phyloP scores from a whole-genome alignment of 2,888 invertebrate genomes.

The Amblyteles armatorius region DNA sequence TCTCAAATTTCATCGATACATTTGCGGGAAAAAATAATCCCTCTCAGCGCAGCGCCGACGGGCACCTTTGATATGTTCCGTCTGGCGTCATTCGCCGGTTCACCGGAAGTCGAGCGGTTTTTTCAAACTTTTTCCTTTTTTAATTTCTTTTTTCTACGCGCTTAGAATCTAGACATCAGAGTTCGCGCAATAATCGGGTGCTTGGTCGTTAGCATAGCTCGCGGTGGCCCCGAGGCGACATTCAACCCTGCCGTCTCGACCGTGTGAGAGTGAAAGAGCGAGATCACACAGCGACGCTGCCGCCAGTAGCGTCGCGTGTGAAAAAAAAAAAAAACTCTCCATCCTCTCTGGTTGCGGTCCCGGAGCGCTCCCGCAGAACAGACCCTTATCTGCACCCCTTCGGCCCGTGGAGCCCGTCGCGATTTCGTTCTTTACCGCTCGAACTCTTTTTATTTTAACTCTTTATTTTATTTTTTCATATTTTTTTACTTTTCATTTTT shows the following conservation, averaged over 20 bases:
- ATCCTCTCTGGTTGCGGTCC: slow-evolving; percentile 54
- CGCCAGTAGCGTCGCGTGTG: slow-evolving; percentile 39
- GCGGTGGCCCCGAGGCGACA: slow-evolving; percentile 75
- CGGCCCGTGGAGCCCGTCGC: slow-evolving; percentile 47
- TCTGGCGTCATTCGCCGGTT: slow-evolving; percentile 15
- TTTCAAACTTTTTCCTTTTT: neutral
- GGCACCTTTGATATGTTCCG: neutral
- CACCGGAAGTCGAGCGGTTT: slow-evolving; percentile 58
- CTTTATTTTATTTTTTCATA: slow-evolving; percentile 17
- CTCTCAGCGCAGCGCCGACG: neutral
- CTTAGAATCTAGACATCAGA: slow-evolving; percentile 47
- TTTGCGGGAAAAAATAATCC: neutral
- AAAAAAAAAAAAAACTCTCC: slow-evolving; percentile 41
- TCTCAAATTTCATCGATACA: neutral
- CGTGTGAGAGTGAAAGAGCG: slow-evolving; percentile 50
- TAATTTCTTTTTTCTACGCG: neutral
- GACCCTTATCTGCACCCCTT: slow-evolving; percentile 65
- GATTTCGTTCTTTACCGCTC: slow-evolving; percentile 55
- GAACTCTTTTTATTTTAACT: slow-evolving; percentile 36
- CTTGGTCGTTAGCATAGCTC: slow-evolving; percentile 75
- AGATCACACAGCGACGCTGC: slow-evolving; percentile 51
- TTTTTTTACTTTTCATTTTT: slow-evolving; percentile 26
- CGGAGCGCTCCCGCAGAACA: slow-evolving; percentile 54
- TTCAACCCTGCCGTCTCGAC: slow-evolving; percentile 77
- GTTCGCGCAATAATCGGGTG: slow-evolving; percentile 72